Base-by-base conservation (phyloP, 2,888 invertebrate genomes). In the Drosophila greeni region DNA sequence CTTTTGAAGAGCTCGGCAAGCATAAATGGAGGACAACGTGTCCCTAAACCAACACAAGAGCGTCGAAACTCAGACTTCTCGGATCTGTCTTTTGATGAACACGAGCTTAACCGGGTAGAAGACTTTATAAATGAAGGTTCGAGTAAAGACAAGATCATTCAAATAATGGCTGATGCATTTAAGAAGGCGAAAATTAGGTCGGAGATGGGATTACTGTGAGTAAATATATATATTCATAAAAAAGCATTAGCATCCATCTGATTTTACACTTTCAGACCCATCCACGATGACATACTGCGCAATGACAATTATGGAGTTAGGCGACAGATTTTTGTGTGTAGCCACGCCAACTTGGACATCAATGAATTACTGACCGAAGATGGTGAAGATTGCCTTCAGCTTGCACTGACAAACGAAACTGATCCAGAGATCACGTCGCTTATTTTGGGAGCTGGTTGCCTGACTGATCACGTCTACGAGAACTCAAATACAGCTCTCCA, bases 401-500 rank as follows among this genome's bases (percentile, higher is more conserved):
- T 86, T 23, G 86, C 88, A 0, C 40, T 88, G 5, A 71, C 71
- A 6, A 74, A 83, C 7, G 79, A 87, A 47, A 74, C 82, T 20
- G 72, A 70, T 3, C 66, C 77, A 1, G 64, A 71, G 39, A 83
- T 86, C 8, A 73, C 86, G 2, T 59, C 76, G 18, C 62, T 80
- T 2, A 34, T 88, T 4, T 26, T 88, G 1, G 62, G 68, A 3
- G 73, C 79, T 4, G 76, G 82, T 14, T 64, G 82, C 2, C 34
- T 82, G 14, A 49, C 83, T 2, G 80, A 85, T 36, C 74, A 72
- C 18, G 42, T 85, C 3, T 87, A 88, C 55, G 73, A 75, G 9
- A 75, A 86, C 6, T 77, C 80, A 8, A 88, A 88, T 48, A 88
- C 82, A 11, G 75, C 83, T 3, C 40, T 88, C 14, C 88, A 88